phyloP scores from a whole-genome alignment of 2,888 invertebrate genomes.

The Hemicrepidius hirtus region DNA sequence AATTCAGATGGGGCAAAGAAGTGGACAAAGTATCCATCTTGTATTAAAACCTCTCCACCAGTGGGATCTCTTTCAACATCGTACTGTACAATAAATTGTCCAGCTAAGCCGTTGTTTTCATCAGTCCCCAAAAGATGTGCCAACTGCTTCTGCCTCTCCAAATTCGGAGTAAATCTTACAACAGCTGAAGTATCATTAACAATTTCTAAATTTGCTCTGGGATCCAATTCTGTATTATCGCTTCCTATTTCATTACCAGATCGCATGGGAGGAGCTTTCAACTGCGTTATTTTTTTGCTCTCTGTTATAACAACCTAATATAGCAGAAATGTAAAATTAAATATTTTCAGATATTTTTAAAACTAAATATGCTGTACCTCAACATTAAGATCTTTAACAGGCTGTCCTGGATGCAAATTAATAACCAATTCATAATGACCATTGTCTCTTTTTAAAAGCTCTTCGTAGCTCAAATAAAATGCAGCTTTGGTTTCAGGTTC shows the following conservation, averaged over 20 bases:
- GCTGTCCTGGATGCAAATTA: slow-evolving; percentile 80
- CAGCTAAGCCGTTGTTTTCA: slow-evolving; percentile 74
- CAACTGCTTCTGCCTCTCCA: slow-evolving; percentile 76
- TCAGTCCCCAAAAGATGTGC: slow-evolving; percentile 68
- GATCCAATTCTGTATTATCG: slow-evolving; percentile 71
- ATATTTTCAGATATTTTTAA: not conserved
- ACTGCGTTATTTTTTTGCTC: slow-evolving; percentile 75
- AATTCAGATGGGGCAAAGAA: slow-evolving; percentile 81
- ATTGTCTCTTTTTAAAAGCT: slow-evolving; percentile 78
- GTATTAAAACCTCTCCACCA: slow-evolving; percentile 77
- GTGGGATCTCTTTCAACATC: slow-evolving; percentile 77
- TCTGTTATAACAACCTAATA: slow-evolving; percentile 77
- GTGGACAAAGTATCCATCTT: slow-evolving; percentile 85
- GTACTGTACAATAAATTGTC: slow-evolving; percentile 82
- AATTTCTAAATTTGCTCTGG: slow-evolving; percentile 63
- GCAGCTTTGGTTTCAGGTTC: slow-evolving; percentile 77
- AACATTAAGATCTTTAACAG: slow-evolving; percentile 79
- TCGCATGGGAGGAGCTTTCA: slow-evolving; percentile 79
- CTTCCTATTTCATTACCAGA: slow-evolving; percentile 79
- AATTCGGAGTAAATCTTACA: slow-evolving; percentile 76
- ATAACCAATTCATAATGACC: slow-evolving; percentile 81
- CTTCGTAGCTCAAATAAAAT: slow-evolving; percentile 85
- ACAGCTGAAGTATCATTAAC: slow-evolving; percentile 61
- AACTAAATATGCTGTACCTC: no score
- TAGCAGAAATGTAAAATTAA: not conserved